Conservation (phyloP, 2,888 invertebrate species). For the Agonopterix heracliana region DNA sequence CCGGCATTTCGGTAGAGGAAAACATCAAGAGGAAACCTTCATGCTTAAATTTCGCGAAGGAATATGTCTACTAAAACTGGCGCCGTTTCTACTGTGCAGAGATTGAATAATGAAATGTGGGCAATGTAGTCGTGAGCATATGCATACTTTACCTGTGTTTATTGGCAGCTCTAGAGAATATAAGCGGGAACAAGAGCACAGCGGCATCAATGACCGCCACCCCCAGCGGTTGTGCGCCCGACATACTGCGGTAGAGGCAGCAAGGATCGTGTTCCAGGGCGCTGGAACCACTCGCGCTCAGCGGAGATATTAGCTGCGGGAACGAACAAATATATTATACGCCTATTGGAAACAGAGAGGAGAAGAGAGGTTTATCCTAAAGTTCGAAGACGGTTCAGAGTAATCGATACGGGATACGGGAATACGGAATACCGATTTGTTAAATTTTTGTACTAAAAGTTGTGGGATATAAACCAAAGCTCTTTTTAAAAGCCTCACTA, state of each 20-base stretch:
- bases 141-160: slow-evolving; percentile 83
- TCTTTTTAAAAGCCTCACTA: no score
- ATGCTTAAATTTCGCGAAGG: no score
- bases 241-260: slow-evolving; percentile 85
- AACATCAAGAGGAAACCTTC: no score
- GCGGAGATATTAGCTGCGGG: slow-evolving; percentile 87
- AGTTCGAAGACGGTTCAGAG: no score
- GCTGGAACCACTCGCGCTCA: slow-evolving; percentile 96
- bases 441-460: no score
- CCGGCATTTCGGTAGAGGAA: no score
- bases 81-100: background rate
- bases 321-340: slow-evolving; percentile 1
- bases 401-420: no score
- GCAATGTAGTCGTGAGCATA: background rate
- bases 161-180: slow-evolving; percentile 95
- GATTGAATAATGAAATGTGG: background rate
- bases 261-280: slow-evolving; percentile 98
- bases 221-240: slow-evolving; percentile 85
- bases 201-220: slow-evolving; percentile 98
- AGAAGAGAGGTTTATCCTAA: background rate
- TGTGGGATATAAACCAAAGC: no score
- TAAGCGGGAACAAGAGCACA: slow-evolving; percentile 92
- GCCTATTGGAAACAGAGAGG: background rate
- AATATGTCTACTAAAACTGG: no score
- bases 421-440: no score